Evolutionary conservation across 2,888 invertebrate species (phyloP).

Genomic region (Drosophila maculinotata): DNA sequence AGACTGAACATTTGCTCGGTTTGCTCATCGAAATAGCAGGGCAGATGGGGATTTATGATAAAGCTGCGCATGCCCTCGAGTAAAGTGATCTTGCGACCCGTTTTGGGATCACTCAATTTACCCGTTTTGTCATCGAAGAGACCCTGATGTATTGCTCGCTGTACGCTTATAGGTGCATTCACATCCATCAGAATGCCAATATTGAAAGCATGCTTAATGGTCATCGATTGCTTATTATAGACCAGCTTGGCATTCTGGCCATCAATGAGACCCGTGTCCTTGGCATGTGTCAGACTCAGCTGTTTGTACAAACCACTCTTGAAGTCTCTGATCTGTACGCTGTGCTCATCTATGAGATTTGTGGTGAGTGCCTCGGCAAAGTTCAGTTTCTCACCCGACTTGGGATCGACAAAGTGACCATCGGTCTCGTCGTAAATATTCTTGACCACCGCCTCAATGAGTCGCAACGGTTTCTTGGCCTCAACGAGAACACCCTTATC

Average conservation of each 20-base stretch:
- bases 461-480: constrained; percentile 91
- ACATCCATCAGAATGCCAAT: constrained; percentile 92
- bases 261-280: constrained; percentile 91
- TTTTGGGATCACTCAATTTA: constrained; percentile 92
- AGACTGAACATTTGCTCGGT: constrained; percentile 90
- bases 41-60: constrained; percentile 91
- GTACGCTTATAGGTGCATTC: constrained; percentile 92
- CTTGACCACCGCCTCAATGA: constrained; percentile 93
- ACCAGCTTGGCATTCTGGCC: constrained; percentile 89
- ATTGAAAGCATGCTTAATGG: constrained; percentile 91
- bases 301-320: constrained; percentile 91
- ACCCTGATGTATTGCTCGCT: constrained; percentile 94
- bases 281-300: constrained; percentile 91
- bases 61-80: constrained; percentile 93
- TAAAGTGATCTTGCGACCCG: constrained; percentile 91
- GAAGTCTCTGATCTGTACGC: constrained; percentile 92
- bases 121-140: constrained; percentile 92
- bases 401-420: constrained; percentile 93
- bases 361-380: constrained; percentile 93
- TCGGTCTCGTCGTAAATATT: constrained; percentile 91
- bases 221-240: constrained; percentile 88
- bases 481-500: constrained; percentile 93
- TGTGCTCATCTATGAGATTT: constrained; percentile 93
- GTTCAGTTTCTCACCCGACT: constrained; percentile 91
- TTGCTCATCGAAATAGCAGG: constrained; percentile 92